Percentiles rank a stretch among this genome's conserved stretches.
Conservation (phyloP, 2,888 invertebrate species). For the Eupsilia transversa region DNA sequence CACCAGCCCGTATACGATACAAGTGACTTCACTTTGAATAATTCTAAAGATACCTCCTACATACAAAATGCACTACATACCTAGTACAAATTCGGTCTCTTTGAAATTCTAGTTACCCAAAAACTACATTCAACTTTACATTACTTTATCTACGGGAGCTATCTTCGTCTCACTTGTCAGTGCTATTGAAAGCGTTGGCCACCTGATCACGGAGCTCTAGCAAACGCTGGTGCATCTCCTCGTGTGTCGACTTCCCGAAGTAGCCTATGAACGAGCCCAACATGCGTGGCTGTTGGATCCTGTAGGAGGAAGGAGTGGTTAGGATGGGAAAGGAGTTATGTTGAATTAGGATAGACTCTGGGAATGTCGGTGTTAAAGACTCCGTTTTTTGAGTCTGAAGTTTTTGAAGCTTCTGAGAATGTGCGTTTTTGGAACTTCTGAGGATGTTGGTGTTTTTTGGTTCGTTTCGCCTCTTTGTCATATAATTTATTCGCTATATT, state of each 20-base stretch:
- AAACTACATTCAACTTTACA: conserved; percentile 13
- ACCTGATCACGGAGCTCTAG: conserved; percentile 69
- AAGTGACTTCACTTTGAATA: not conserved
- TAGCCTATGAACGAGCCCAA: conserved; percentile 91
- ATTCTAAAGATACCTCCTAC: not conserved
- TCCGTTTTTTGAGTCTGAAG: not conserved
- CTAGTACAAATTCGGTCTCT: not conserved
- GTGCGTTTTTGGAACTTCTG: no score
- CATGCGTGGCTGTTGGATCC: conserved; percentile 92
- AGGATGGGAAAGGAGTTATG: conserved; percentile 28
- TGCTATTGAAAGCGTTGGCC: conserved; percentile 52
- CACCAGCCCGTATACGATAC: not conserved
- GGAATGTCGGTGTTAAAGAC: not conserved
- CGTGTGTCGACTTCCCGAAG: conserved; percentile 80
- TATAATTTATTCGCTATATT: not conserved
- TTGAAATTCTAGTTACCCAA: no score
- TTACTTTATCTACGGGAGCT: conserved; percentile 30
- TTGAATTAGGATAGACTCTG: not conserved
- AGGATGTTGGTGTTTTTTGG: no score
- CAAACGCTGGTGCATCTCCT: conserved; percentile 71
- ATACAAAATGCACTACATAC: not conserved
- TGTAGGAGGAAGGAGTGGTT: conserved; percentile 69
- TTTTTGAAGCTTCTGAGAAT: not conserved
- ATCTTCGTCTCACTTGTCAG: conserved; percentile 65
- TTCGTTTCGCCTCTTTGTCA: not conserved